A percentile compares a stretch with the other conserved stretches of the same genome.
Evolutionary conservation across 2,888 invertebrate genomes (phyloP).

Genomic region (Ophion ventricosus): DNA sequence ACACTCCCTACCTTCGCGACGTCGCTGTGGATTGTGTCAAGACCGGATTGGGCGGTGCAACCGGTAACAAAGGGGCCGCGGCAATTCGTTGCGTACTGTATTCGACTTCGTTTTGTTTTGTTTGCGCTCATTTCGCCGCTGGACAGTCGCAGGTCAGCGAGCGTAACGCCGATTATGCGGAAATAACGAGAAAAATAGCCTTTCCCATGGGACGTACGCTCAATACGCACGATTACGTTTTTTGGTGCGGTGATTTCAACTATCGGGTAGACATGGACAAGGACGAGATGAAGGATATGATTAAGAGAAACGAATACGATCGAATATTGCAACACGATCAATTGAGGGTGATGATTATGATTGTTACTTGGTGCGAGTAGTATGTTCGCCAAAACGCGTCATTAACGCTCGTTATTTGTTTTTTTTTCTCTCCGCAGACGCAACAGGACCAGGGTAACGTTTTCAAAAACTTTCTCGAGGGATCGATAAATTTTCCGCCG

Average conservation of each 20-base stretch:
- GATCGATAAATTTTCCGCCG: slow-evolving; percentile 95
- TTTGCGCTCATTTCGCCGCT: slow-evolving; percentile 99
- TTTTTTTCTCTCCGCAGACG: slow-evolving; percentile 81
- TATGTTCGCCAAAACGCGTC: not conserved
- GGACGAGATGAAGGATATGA: slow-evolving; percentile 94
- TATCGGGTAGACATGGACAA: slow-evolving; percentile 98
- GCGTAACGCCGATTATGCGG: slow-evolving; percentile 97
- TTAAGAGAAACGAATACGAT: slow-evolving; percentile 90
- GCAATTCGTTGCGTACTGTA: slow-evolving; percentile 96
- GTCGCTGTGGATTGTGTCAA: slow-evolving; percentile 98
- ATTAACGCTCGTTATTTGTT: not conserved
- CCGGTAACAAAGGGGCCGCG: slow-evolving; percentile 97
- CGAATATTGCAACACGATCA: slow-evolving; percentile 94
- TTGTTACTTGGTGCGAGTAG: not conserved
- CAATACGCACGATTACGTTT: slow-evolving; percentile 98
- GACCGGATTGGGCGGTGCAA: slow-evolving; percentile 99
- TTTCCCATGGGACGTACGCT: slow-evolving; percentile 96
- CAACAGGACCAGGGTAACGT: slow-evolving; percentile 92
- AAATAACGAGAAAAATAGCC: slow-evolving; percentile 95
- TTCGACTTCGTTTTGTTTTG: slow-evolving; percentile 97
- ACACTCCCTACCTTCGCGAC: slow-evolving; percentile 95
- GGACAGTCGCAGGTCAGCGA: slow-evolving; percentile 98
- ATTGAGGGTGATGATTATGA: slow-evolving; percentile 85
- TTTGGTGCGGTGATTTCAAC: slow-evolving; percentile 99
- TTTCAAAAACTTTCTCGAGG: slow-evolving; percentile 97